Conservation (phyloP, 2,113 vertebrate genomes). For the Onychostoma macrolepis region DNA sequence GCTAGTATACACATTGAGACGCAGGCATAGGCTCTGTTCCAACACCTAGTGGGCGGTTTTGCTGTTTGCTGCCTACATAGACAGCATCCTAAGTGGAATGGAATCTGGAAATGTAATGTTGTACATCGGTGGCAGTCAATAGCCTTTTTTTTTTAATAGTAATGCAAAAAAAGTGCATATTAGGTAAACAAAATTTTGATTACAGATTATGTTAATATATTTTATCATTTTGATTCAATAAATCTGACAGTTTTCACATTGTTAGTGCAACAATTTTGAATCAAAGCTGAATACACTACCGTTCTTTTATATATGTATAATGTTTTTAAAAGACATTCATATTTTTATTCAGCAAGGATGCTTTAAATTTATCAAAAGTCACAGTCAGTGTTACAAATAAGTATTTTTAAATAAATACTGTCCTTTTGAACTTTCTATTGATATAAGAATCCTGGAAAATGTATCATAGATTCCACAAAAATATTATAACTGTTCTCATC, state of each 20-base stretch:
- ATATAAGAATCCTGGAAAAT: not conserved
- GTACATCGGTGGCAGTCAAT: not conserved
- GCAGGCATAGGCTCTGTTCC: not conserved
- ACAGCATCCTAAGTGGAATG: not conserved
- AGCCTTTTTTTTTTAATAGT: not conserved
- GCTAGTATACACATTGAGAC: too few species aligned
- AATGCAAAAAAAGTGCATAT: not conserved
- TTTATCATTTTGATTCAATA: not conserved
- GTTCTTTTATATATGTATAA: too few species aligned
- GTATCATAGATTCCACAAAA: not conserved
- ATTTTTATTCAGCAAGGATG: not conserved
- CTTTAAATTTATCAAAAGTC: not conserved
- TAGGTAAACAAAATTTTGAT: not conserved
- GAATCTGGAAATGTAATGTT: not conserved
- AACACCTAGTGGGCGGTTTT: not conserved
- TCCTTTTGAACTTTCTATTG: not conserved
- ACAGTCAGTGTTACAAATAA: too few species aligned
- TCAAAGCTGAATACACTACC: not conserved
- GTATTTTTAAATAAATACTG: too few species aligned
- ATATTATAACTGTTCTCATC: not conserved
- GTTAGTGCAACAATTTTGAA: not conserved
- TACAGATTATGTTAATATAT: not conserved
- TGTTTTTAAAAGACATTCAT: too few species aligned
- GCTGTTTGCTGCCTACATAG: not conserved
- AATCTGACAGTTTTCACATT: not conserved